A percentile compares a stretch with the other conserved stretches of the same genome.
Conservation (phyloP, 1,140 invertebrate genomes). For the Bilobella aurantiaca region DNA sequence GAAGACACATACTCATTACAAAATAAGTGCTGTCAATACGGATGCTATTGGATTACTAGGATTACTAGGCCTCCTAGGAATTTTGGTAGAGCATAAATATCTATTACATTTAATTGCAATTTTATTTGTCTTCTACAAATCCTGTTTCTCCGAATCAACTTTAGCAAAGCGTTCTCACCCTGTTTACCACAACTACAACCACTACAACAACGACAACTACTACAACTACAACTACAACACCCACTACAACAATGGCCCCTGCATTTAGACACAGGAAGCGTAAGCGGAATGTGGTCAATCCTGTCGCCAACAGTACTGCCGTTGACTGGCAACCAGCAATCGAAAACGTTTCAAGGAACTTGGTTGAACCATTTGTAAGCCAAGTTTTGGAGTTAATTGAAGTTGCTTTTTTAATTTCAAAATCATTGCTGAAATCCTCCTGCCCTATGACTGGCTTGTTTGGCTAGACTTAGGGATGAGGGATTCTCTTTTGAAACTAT, state of each 20-base stretch:
- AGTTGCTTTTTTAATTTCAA: no score
- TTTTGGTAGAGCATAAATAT: not conserved
- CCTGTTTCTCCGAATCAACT: not conserved
- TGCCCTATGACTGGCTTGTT: no score
- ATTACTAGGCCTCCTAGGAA: not conserved
- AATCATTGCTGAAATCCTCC: no score
- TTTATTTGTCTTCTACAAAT: not conserved
- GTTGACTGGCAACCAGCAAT: no score
- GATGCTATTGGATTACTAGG: constrained; percentile 3
- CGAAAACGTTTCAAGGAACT: no score
- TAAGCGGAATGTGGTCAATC: no score
- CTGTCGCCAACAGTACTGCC: no score
- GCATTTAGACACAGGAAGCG: constrained; percentile 7
- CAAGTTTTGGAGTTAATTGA: no score
- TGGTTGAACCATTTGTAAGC: no score
- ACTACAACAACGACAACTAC: constrained; percentile 10
- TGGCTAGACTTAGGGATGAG: no score
- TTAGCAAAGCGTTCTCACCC: not conserved
- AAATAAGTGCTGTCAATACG: constrained; percentile 7
- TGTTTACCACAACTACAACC: constrained; percentile 3
- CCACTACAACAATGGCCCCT: constrained; percentile 10
- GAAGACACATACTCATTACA: not conserved
- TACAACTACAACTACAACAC: constrained; percentile 4
- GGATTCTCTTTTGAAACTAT: not conserved
- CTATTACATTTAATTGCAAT: not conserved